Base-by-base conservation (phyloP, 37 sponge, comb jelly and placozoan genomes). In the Theonella swinhoei region DNA sequence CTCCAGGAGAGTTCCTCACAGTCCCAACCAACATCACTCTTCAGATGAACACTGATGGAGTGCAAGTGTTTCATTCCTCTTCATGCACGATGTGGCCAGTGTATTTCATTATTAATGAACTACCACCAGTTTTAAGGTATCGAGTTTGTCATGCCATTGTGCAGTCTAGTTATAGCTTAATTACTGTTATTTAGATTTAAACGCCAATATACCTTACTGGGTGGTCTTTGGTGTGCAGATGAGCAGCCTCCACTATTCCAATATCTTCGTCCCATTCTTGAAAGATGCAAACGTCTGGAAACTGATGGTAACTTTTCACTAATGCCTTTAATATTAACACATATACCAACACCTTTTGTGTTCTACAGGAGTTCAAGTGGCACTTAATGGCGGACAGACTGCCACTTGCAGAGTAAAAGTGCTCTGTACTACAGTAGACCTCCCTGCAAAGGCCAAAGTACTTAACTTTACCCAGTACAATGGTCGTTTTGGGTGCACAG, bases 1-100 rank as follows among this genome's bases (percentile, higher is more conserved):
- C 32, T 8, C 29, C 66, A 65, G 32, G 26, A 40, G 83, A 75
- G 31, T 74, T 83, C 34, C 75, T 83, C 14, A 42, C 19, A 14
- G 31, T 71, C 36, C 26, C 25, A n/a, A 54, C 29, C 19, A 74
- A 83, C 47, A 63, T 62, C 9, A 47, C 74, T 39, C 63, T 84
- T 38, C 39, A 32, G 22, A 67, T 73, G 62, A 76, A 84, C 30
- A 84, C 85, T 67, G 85, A 76, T 84, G 85, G 77, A 37, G 42
- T 41, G 22, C 72, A 64, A 24, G 82, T 82, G n/a, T 76, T 76
- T 62, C 62, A 64, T 19, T 83, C 83, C 8, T 83, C 83, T 62
- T 34, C 25, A 25, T 40, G 36, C 68, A 39, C 72, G 4, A 30
- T 81, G 32, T 83, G 83, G 83, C 83, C 83, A 63, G n/a, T 83